A percentile compares a stretch with the other conserved stretches of the same genome.
phyloP scores from a whole-genome alignment of 2,113 vertebrate species.

The Porphyrio hochstetteri region DNA sequence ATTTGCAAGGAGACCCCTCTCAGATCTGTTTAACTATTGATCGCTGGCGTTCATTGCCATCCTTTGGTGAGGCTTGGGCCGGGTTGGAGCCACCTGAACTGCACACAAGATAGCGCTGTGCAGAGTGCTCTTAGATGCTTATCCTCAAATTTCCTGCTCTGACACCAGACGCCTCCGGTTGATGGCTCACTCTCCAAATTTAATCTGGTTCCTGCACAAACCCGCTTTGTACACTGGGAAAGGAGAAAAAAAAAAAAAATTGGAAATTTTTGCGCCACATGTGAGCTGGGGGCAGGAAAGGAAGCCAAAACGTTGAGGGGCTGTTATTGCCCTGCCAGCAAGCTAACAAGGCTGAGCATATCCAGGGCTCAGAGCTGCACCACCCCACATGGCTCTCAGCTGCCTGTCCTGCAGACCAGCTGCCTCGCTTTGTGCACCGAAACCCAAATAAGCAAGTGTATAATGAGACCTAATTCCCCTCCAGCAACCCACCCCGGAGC shows the following conservation, averaged over 20 bases:
- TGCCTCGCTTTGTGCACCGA: background rate
- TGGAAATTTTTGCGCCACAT: background rate
- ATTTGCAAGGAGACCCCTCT: background rate
- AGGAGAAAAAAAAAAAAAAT: background rate
- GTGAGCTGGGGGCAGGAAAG: background rate
- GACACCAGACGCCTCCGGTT: background rate
- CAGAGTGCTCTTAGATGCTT: background rate
- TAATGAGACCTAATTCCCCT: background rate
- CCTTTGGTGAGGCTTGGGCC: background rate
- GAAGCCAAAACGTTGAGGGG: background rate
- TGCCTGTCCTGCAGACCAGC: background rate
- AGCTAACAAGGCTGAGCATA: background rate
- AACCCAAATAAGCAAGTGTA: fast-evolving
- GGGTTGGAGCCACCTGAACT: background rate
- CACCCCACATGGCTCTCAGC: fast-evolving
- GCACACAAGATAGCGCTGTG: background rate
- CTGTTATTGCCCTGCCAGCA: background rate
- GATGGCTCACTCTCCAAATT: background rate
- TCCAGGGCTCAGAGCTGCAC: background rate
- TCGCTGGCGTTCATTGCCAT: background rate
- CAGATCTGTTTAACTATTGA: background rate
- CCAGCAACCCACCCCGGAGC: background rate
- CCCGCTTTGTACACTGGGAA: background rate
- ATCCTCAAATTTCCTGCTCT: slow-evolving; percentile 1
- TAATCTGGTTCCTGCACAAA: background rate